A percentile compares a stretch with the other conserved stretches of the same genome.
phyloP scores from a whole-genome alignment of 2,888 invertebrate species.

The Actias luna region DNA sequence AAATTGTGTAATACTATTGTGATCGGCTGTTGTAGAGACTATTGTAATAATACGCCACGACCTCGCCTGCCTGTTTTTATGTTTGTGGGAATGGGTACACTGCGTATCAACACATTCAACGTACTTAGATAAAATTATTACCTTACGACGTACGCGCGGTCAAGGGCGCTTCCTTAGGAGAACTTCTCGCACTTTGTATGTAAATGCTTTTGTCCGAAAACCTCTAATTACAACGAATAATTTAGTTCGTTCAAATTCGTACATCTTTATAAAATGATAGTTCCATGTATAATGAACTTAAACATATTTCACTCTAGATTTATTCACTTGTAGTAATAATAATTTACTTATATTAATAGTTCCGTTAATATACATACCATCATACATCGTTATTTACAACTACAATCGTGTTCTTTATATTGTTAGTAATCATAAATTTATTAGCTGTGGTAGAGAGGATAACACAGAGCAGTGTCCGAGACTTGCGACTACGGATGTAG shows the following conservation, averaged over 20 bases:
- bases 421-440: no score
- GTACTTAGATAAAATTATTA: slow-evolving; percentile 15
- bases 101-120: slow-evolving; percentile 26
- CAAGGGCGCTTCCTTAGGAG: neutral
- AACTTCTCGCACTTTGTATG: neutral
- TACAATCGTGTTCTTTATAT: no score
- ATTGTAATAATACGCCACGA: slow-evolving; percentile 53
- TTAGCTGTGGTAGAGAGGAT: no score
- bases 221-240: neutral
- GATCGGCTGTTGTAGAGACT: slow-evolving; percentile 40
- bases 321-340: no score
- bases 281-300: no score
- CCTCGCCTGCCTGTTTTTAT: slow-evolving; percentile 34
- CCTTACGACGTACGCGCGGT: neutral
- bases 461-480: no score
- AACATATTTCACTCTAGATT: no score
- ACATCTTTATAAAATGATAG: neutral
- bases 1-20: slow-evolving; percentile 39
- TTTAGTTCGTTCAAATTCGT: neutral
- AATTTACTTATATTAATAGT: no score
- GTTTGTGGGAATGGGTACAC: slow-evolving; percentile 53
- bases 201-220: neutral
- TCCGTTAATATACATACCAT: no score
- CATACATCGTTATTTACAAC: no score
- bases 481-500: no score